phyloP scores from a whole-genome alignment of 2,797 vertebrate genomes.

The Loriculus beryllinus region DNA sequence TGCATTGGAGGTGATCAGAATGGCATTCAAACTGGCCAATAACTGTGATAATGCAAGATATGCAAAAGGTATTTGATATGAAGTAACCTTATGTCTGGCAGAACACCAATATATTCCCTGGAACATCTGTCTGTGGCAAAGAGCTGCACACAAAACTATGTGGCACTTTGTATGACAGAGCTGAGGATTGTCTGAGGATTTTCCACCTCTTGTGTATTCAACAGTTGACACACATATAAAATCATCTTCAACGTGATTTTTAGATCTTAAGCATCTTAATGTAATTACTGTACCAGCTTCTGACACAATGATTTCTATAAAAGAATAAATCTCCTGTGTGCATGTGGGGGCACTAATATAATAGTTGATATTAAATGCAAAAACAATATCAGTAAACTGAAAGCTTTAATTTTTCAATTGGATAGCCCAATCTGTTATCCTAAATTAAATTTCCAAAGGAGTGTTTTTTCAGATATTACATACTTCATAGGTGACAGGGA shows the following conservation, averaged over 20 bases:
- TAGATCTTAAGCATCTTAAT: not conserved
- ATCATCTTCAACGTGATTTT: not conserved
- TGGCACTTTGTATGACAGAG: not conserved
- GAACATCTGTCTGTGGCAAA: not conserved
- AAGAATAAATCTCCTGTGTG: not conserved
- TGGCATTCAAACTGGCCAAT: not conserved
- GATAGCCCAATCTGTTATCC: conserved; percentile 72
- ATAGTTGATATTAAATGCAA: conserved; percentile 64
- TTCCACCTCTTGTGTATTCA: not conserved
- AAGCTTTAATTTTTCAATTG: conserved; percentile 72
- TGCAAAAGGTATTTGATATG: fast-evolving
- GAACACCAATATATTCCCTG: not conserved
- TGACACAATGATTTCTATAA: not conserved
- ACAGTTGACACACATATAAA: fast-evolving
- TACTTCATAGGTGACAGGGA: conserved; percentile 77
- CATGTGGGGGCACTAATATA: conserved; percentile 31
- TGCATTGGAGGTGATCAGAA: not conserved
- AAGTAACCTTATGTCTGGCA: not conserved
- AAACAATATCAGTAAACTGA: conserved; percentile 56
- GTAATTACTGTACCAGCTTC: conserved; percentile 28
- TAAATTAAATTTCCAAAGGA: conserved; percentile 78
- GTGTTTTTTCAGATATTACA: conserved; percentile 73
- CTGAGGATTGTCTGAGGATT: not conserved
- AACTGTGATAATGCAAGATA: not conserved
- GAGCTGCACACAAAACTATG: fast-evolving